phyloP scores from a whole-genome alignment of 2,113 vertebrate species.

The Acrocephalus arundinaceus region DNA sequence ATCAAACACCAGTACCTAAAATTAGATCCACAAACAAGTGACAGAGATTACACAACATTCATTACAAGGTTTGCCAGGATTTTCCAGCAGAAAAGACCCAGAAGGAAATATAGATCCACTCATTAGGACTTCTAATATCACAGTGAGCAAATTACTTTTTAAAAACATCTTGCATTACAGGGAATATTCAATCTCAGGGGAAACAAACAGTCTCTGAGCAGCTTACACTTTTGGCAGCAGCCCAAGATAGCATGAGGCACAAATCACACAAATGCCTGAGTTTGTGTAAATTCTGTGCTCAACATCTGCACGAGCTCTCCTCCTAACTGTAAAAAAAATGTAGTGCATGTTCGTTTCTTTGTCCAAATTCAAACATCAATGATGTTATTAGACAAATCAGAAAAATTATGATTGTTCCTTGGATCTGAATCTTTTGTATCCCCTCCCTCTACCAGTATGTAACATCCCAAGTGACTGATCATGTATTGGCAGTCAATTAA shows the following conservation, averaged over 20 bases:
- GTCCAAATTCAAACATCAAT: not conserved
- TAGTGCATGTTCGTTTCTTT: not conserved
- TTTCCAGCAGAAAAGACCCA: conserved; percentile 5
- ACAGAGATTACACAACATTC: conserved; percentile 7
- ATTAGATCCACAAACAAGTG: not conserved
- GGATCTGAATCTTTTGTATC: not conserved
- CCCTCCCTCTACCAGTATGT: not conserved
- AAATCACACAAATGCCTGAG: conserved; percentile 4
- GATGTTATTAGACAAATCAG: not conserved
- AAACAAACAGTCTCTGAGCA: conserved; percentile 15
- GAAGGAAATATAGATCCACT: not conserved
- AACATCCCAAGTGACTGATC: not conserved
- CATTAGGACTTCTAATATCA: conserved; percentile 1
- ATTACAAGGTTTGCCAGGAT: not conserved
- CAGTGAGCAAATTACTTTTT: conserved; percentile 12
- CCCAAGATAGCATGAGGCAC: conserved; percentile 22
- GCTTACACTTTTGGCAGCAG: conserved; percentile 4
- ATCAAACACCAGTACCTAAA: conserved; percentile 37
- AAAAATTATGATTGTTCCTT: not conserved
- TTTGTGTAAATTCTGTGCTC: conserved; percentile 15
- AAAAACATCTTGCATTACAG: conserved; percentile 31
- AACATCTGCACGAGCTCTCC: not conserved
- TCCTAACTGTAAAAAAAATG: not conserved
- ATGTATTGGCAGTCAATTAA: not conserved
- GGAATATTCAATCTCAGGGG: conserved; percentile 17